Evolutionary conservation across 2,113 vertebrate genomes (phyloP), one percentile per base, ranked within the genome.

Genomic region (Pardalotus punctatus): DNA sequence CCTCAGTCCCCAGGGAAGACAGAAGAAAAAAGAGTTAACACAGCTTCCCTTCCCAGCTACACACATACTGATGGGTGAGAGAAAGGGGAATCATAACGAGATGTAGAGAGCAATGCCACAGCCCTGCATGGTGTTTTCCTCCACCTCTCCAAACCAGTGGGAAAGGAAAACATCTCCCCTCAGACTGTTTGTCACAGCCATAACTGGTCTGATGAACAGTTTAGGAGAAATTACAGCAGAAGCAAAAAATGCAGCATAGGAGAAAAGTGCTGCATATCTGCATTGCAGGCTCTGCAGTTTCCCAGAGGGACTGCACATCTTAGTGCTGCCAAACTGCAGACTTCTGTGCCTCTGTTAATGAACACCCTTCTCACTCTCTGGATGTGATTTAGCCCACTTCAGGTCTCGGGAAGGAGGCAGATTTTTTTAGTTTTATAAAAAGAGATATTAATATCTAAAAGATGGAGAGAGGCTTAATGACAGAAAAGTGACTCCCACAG

Each of bases 261-360:
- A 82, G 64, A 78, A 65, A 11, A 81, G 35, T 24, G 35, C 38
- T 4, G 61, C 80, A 90, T 85, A 78, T 86, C 94, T 92, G 91
- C 96, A 88, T 33, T 95, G 95, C 91, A 96, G 95, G 22, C 73
- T 54, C 77, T 50, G 89, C 67, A 54, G 78, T 15, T 91, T 76
- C 91, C 87, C 84, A 82, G 25, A 79, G 91, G 57, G 53, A 73
- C 71, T 60, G 56, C 43, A 91, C 64, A 54, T 51, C 27, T 53
- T 12, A 10, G 51, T 67, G 47, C 6, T 81, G 71, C 70, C 86
- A 86, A 78, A 72, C 38, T 67, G 84, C 91, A 87, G 86, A 16
- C 21, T 87, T 56, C 40, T 38, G 2, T 6, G 14, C 8, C 70
- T 9, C 54, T 38, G 19, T 36, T 83, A 60, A 42, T 28, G 36